Evolutionary conservation across 2,888 invertebrate genomes (phyloP).

Genomic region (Drosophila kanekoi): DNA sequence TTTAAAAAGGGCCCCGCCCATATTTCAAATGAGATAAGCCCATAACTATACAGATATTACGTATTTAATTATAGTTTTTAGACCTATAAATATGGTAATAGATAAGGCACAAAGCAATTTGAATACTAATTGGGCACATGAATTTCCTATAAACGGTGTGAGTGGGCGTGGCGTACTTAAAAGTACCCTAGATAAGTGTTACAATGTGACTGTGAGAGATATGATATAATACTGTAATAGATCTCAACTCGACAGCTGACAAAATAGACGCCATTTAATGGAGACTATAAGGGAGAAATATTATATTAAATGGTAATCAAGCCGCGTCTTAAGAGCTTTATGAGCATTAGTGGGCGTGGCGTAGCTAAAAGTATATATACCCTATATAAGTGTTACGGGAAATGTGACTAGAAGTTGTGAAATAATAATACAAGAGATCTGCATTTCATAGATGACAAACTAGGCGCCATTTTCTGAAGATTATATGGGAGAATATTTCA

Average conservation of each 20-base stretch:
- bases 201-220: too few relatives aligned
- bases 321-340: too few relatives aligned
- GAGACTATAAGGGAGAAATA: too few relatives aligned
- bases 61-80: slow-evolving; percentile 2
- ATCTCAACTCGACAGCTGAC: too few relatives aligned
- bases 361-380: neutral
- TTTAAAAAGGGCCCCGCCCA: neutral
- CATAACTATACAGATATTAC: neutral
- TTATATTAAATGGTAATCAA: neutral
- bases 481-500: neutral
- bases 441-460: neutral
- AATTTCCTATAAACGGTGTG: neutral
- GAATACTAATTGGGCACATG: neutral
- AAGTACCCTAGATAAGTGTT: neutral
- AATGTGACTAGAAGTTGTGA: too few relatives aligned
- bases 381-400: neutral
- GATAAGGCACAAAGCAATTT: slow-evolving; percentile 5
- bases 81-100: slow-evolving; percentile 13
- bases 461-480: neutral
- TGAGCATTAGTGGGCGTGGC: neutral
- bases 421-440: too few relatives aligned
- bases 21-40: slow-evolving; percentile 5
- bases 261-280: too few relatives aligned
- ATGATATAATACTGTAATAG: too few relatives aligned
- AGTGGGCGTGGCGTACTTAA: neutral